Evolutionary conservation across 2,113 vertebrate species (phyloP).

Genomic region (Onychostoma macrolepis): DNA sequence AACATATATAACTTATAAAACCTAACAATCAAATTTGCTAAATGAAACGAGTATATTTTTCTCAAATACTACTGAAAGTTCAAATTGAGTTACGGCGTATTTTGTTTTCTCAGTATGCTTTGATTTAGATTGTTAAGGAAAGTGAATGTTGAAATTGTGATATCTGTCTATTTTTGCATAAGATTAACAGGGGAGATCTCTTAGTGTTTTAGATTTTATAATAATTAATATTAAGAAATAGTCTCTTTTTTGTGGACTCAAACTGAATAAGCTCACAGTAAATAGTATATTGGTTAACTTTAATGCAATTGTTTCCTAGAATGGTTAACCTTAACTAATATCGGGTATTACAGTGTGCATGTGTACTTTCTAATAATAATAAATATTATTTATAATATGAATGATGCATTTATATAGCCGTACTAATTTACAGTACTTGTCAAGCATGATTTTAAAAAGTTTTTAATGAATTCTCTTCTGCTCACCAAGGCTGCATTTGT

Average conservation of each 20-base stretch:
- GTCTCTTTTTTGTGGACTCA: too few species aligned
- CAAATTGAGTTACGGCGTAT: too few species aligned
- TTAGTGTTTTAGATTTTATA: neutral
- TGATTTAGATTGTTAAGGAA: neutral
- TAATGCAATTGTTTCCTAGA: too few species aligned
- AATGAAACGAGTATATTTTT: neutral
- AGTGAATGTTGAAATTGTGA: neutral
- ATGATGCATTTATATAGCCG: too few species aligned
- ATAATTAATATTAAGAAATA: neutral
- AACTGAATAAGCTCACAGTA: too few species aligned
- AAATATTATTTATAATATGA: neutral
- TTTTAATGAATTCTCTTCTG: neutral
- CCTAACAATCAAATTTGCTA: too few species aligned
- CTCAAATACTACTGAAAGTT: neutral
- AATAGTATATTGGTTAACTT: neutral
- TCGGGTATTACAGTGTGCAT: too few species aligned
- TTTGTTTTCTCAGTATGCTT: too few species aligned
- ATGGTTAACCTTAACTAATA: too few species aligned
- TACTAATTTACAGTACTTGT: too few species aligned
- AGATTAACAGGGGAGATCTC: neutral
- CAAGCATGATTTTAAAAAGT: too few species aligned
- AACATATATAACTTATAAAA: neutral
- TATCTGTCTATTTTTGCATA: neutral
- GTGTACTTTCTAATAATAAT: neutral
- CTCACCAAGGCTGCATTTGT: neutral